Evolutionary conservation across 1,140 invertebrate genomes (phyloP).

Genomic region (Conus betulinus): DNA sequence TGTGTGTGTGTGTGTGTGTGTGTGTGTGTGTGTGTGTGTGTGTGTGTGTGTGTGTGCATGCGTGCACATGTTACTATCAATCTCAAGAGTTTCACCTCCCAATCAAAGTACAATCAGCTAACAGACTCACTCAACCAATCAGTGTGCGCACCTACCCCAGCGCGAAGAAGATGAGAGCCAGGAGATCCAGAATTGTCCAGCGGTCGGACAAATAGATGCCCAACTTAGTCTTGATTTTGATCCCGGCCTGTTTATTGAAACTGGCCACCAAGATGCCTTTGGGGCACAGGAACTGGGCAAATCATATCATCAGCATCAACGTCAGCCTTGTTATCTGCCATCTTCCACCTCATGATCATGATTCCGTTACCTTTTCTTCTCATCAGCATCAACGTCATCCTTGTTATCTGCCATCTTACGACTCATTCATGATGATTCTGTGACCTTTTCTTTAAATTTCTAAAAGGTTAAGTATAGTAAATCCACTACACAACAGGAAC

Average conservation of each 20-base stretch:
- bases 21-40: too few species aligned
- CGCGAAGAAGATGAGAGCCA: constrained; percentile 68
- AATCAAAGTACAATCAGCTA: too few species aligned
- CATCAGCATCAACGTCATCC: constrained; percentile 43
- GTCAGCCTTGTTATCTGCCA: not conserved
- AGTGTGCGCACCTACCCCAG: constrained; percentile 50
- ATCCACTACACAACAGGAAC: too few species aligned
- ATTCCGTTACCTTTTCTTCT: not conserved
- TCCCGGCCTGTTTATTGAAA: not conserved
- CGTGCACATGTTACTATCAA: not conserved
- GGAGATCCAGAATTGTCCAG: constrained; percentile 72
- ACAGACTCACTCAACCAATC: too few species aligned
- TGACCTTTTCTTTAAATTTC: too few species aligned
- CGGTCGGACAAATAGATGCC: constrained; percentile 47
- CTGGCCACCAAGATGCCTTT: not conserved
- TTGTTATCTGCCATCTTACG: constrained; percentile 4
- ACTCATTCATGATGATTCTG: constrained; percentile 32
- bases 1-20: too few species aligned
- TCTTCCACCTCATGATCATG: too few species aligned
- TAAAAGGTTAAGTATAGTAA: too few species aligned
- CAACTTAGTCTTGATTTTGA: not conserved
- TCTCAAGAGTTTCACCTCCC: too few species aligned
- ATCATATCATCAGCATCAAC: not conserved
- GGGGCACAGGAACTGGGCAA: not conserved
- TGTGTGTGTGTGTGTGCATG: too few species aligned